Evolutionary conservation across 2,113 vertebrate species (phyloP), one percentile per base, ranked within the genome.

Genomic region (Sturnus vulgaris): DNA sequence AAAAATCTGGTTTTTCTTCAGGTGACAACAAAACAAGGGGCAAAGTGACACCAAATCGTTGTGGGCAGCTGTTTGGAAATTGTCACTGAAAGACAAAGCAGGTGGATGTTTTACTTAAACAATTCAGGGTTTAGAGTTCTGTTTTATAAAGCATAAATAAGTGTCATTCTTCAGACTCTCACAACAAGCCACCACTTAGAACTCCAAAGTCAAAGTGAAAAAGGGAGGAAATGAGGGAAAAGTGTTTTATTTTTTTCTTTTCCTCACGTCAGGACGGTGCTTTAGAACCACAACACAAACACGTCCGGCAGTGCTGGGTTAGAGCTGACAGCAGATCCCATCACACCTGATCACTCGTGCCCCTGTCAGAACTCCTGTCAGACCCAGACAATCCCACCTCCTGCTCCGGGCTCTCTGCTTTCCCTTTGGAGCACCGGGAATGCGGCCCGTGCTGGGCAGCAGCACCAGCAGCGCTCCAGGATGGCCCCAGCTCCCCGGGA

Each of bases 391-490:
- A 27, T 21, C 4, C 56, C 47, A 7, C 17, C 42, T 24, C 66
- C 31, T 15, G 7, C 52, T 4, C 24, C 0, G 0, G 53, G 23
- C 25, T 7, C n/a, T 15, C 21, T 2, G 33, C 8, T 57, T 14
- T 21, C 33, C 23, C 27, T 35, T 1, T 1, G 2, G 1, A 61
- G 21, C 3, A 8, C 12, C 22, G 4, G 1, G 4, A 22, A 63
- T 1, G 27, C 35, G 2, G 10, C 1, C 2, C 24, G 7, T 0
- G 33, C 30, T 9, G 0, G 39, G 44, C 21, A 20, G 50, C 47
- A n/a, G 61, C 35, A 2, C 2, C 3, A 53, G 35, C 44, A 20
- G 39, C 5, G 31, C 44, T 28, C 39, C 9, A 40, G n/a, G 10
- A 30, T 0, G 11, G 9, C 14, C 21, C 35, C 24, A 3, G n/a